Evolutionary conservation across 2,888 invertebrate species (phyloP), one percentile per base, ranked within the genome.

Genomic region (Eupsilia transversa): DNA sequence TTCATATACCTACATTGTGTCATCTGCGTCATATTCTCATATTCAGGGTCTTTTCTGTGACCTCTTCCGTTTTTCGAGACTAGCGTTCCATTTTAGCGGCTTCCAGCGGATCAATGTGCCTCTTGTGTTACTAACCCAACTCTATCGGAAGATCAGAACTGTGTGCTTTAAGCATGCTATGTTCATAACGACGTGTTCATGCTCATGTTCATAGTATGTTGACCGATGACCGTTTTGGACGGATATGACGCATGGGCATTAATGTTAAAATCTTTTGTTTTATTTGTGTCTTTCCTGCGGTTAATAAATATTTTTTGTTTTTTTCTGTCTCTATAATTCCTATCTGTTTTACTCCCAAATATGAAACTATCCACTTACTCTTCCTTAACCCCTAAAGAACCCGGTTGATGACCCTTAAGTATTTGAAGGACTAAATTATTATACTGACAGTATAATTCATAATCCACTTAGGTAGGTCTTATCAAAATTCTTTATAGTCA

Each of bases 401-500:
- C 12, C 9, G 35, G 1, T 41, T 41, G n/a, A 23, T 52, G 17
- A 70, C 23, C 23, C 23, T 49, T 23, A 9, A 30, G 30, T 30
- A 0, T 70, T 52, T 10, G 2, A 52, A 41, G 17, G 9, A 27
- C 9, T 12, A 38, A 27, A 67, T 59, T 46, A 23, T 12, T 66
- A 56, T 20, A 41, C 38, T 17, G 30, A 17, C n/a, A 1, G 17
- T 23, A 20, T 2, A 17, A 38, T 30, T 17, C 17, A n/a, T 41
- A 46, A 46, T 9, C 2, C 52, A 41, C 10, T 17, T 54, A 30
- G 12, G 3, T 23, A 57, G 3, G 3, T 41, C 27, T 56, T 56
- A 72, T 77, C 57, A 59, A 66, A 69, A 49, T 66, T 23, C 23
- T 43, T 74, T 71, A 60, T 54, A 59, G 17, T 35, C 20, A 35